Conservation (phyloP, 1,140 invertebrate species). For the Diabrotica undecimpunctata region DNA sequence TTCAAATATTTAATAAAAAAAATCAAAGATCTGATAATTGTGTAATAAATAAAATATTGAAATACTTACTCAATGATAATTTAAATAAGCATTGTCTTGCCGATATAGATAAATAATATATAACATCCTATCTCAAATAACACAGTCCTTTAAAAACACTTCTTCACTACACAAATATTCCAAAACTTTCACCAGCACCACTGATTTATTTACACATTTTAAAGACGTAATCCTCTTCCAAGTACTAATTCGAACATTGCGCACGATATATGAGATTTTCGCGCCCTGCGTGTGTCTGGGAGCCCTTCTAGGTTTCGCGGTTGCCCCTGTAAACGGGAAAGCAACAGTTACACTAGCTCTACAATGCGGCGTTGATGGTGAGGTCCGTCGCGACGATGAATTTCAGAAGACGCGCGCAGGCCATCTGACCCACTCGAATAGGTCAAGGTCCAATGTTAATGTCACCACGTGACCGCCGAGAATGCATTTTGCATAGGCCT, state of each 20-base stretch:
- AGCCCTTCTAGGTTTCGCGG: background rate
- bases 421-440: constrained; percentile 32
- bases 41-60: too few relatives aligned
- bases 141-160: too few relatives aligned
- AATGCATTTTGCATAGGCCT: constrained; percentile 33
- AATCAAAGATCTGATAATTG: too few relatives aligned
- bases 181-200: too few relatives aligned
- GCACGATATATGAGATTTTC: background rate
- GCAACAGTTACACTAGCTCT: constrained; percentile 33
- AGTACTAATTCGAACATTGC: background rate
- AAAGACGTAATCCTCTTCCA: too few relatives aligned
- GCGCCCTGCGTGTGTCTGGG: background rate
- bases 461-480: constrained; percentile 32
- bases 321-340: constrained; percentile 10
- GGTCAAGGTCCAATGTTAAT: constrained; percentile 41
- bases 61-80: too few relatives aligned
- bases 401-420: constrained; percentile 30
- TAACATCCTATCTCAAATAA: too few relatives aligned
- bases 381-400: constrained; percentile 28
- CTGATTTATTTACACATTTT: too few relatives aligned
- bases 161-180: too few relatives aligned
- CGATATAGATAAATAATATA: too few relatives aligned
- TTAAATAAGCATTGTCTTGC: too few relatives aligned
- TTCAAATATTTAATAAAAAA: too few relatives aligned
- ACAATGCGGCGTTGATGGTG: constrained; percentile 24